These are phyloP conservation scores for Leptoteleia sp. DNA, from an alignment of 1,140 invertebrate genomes.

Conservation along the genomic window DNA sequence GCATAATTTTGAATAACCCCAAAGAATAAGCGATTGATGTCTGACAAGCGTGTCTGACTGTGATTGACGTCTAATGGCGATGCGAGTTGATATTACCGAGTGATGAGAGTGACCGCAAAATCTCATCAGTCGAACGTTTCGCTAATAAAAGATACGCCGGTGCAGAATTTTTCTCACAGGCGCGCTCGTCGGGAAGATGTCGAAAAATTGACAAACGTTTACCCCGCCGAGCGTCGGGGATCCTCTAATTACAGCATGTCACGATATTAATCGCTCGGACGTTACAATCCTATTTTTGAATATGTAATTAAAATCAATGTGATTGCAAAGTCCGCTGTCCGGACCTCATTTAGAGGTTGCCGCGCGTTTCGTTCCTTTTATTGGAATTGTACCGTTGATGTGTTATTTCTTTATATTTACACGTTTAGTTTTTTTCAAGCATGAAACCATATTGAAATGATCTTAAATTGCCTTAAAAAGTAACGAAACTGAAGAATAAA, in stretches of 20 bases:
- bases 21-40: conserved; percentile 41
- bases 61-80: conserved; percentile 54
- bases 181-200: background rate
- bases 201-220: conserved; percentile 9
- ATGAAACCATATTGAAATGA: too few species aligned
- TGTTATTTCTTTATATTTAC: too few species aligned
- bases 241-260: conserved; percentile 10
- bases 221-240: too few species aligned
- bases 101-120: conserved; percentile 40
- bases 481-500: too few species aligned
- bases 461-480: too few species aligned
- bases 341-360: too few species aligned
- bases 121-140: conserved; percentile 12
- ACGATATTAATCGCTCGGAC: conserved; percentile 1
- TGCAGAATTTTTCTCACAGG: conserved; percentile 27
- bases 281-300: too few species aligned
- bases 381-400: too few species aligned
- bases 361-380: too few species aligned
- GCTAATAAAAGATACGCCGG: conserved; percentile 6
- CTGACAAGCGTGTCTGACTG: conserved; percentile 52
- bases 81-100: conserved; percentile 30
- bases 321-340: too few species aligned
- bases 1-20: conserved; percentile 46
- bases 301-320: too few species aligned
- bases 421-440: too few species aligned